Percentiles rank a stretch among this genome's conserved stretches.
These are phyloP conservation scores for Seira musarum DNA, from an alignment of 2,888 invertebrate species.

Conservation along the genomic window DNA sequence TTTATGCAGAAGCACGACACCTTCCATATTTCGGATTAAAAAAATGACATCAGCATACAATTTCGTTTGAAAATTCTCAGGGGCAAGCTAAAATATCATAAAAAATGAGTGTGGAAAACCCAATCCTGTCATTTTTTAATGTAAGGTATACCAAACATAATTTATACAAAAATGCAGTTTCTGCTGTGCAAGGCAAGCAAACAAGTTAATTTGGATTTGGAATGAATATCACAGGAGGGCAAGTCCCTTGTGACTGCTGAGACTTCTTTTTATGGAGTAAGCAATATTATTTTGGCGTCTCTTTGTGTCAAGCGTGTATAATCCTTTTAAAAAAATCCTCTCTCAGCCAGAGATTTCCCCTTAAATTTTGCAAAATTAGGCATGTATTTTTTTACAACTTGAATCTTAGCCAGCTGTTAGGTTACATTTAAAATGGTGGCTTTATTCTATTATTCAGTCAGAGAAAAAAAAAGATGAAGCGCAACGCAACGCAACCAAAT, in stretches of 20 bases:
- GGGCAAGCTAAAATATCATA: too few relatives aligned
- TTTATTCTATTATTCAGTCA: not conserved
- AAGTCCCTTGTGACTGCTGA: not conserved
- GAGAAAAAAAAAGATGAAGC: not conserved
- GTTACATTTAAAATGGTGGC: not conserved
- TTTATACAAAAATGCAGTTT: slow-evolving; percentile 4
- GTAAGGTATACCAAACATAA: not conserved
- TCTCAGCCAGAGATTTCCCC: too few relatives aligned
- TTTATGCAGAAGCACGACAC: slow-evolving; percentile 4
- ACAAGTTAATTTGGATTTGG: too few relatives aligned
- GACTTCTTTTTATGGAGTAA: slow-evolving; percentile 2
- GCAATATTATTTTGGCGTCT: not conserved
- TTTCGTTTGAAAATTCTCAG: not conserved
- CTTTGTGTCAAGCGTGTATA: not conserved
- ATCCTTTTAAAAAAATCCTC: not conserved
- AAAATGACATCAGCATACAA: slow-evolving; percentile 11
- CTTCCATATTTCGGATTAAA: not conserved
- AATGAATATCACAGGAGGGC: too few relatives aligned
- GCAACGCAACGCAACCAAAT: not conserved
- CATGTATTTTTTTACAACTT: slow-evolving; percentile 33
- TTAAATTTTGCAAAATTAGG: not conserved
- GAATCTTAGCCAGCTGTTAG: slow-evolving; percentile 33
- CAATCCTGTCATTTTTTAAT: not conserved
- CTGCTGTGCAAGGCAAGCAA: too few relatives aligned
- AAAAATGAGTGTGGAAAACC: not conserved